Evolutionary conservation across 2,888 invertebrate genomes (phyloP).

Genomic region (Heteropelma amictum): DNA sequence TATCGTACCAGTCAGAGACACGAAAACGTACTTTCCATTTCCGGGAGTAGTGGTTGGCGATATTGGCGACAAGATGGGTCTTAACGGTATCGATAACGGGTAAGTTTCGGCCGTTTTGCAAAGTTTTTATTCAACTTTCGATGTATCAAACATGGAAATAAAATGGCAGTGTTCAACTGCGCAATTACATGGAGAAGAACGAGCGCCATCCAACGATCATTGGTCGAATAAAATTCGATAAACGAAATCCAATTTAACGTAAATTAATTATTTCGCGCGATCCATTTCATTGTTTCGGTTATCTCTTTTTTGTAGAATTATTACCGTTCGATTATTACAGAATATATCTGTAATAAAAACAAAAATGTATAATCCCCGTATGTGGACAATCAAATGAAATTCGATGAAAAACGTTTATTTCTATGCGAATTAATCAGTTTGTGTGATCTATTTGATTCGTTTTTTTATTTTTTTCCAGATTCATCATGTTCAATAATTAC

Average conservation of each 20-base stretch:
- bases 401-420: neutral
- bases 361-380: too few species aligned
- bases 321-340: too few species aligned
- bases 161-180: too few species aligned
- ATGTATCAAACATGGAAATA: too few species aligned
- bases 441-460: neutral
- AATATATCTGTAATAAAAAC: too few species aligned
- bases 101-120: too few species aligned
- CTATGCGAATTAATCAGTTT: neutral
- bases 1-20: constrained; percentile 90
- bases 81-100: constrained; percentile 96
- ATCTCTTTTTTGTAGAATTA: neutral
- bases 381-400: neutral
- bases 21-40: constrained; percentile 86
- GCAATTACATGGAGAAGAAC: too few species aligned
- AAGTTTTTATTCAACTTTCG: too few species aligned
- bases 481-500: constrained; percentile 92
- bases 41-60: constrained; percentile 94
- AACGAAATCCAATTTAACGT: too few species aligned
- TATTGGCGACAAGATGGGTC: constrained; percentile 94
- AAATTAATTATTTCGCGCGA: too few species aligned
- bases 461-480: constrained; percentile 79
- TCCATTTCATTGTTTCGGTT: neutral
- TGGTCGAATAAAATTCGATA: too few species aligned
- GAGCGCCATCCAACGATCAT: too few species aligned